Base-by-base conservation (phyloP, 2,888 invertebrate species). In the Epinotia ramella region DNA sequence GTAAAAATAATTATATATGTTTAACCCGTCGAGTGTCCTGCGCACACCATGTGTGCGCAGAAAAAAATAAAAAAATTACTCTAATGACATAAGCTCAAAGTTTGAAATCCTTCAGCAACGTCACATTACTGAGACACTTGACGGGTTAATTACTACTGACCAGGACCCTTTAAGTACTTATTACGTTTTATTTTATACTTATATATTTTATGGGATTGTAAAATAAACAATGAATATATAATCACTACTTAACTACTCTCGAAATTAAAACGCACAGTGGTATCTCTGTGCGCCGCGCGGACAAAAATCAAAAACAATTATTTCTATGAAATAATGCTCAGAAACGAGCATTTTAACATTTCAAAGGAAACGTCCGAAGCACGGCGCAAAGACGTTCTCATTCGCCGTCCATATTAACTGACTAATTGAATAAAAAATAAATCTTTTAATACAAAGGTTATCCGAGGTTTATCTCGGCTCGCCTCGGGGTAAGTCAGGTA, bases 361-460 rank as follows among this genome's bases (percentile, higher is more conserved):
- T 88, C 89, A 90, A 89, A 90, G 87, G 81, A 84, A 80, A 81
- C 83, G 85, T 87, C 87, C 72, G 84, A 81, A 84, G 85, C 87
- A 84, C 79, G 77, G 81, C 80, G 82, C 81, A 83, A 83, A 85
- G 84, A 86, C 83, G 84, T 80, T 81, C 80, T 79, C 79, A 78
- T 80, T 83, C 82, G 81, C 79, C 79, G 81, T 85, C 82, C 81
- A 81, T 87, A 86, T 84, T 85, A 82, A 82, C 79, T 86, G 83
- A 88, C 88, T 90, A 90, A 91, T 90, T 89, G 87, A 89, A 90
- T 89, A 87, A 88, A 89, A 88, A 89, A 84, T 74, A 76, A 80
- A 79, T 78, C 76, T 86, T 87, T 84, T 84, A 85, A 83, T 83
- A 87, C 86, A 90, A 90, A 89, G 89, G 86, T 84, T 79, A 77